phyloP scores from a whole-genome alignment of 2,113 vertebrate genomes.

The Podarcis raffonei region DNA sequence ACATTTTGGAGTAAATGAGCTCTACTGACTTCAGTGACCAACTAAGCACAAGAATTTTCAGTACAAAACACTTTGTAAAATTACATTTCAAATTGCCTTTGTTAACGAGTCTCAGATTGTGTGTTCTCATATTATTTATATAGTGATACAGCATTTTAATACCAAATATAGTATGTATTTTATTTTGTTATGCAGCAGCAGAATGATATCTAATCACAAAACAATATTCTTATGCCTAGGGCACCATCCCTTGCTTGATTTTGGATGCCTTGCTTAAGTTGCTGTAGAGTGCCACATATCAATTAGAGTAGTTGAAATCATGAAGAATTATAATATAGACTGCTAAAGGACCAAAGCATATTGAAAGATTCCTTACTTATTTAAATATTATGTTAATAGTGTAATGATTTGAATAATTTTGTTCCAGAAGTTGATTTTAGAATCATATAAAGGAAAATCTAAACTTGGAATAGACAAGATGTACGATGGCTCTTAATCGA shows the following conservation, averaged over 20 bases:
- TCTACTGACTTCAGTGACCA: background rate
- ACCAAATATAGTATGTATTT: background rate
- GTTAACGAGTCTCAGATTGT: background rate
- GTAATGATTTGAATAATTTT: background rate
- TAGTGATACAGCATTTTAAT: background rate
- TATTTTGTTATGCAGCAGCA: background rate
- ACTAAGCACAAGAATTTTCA: background rate
- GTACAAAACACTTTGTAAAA: background rate
- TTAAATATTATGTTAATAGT: slow-evolving; percentile 2
- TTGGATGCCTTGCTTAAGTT: background rate
- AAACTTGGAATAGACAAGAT: background rate
- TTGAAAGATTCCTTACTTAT: background rate
- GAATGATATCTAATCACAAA: background rate
- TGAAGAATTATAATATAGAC: background rate
- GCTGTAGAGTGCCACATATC: background rate
- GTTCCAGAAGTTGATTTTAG: background rate
- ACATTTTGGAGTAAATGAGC: background rate
- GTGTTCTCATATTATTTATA: background rate
- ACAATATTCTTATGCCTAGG: background rate
- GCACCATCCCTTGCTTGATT: background rate
- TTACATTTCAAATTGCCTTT: background rate
- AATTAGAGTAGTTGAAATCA: background rate
- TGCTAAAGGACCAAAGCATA: background rate
- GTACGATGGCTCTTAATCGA: background rate
- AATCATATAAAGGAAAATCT: background rate